Conservation (phyloP, 1,140 invertebrate genomes). For the Bilobella aurantiaca region DNA sequence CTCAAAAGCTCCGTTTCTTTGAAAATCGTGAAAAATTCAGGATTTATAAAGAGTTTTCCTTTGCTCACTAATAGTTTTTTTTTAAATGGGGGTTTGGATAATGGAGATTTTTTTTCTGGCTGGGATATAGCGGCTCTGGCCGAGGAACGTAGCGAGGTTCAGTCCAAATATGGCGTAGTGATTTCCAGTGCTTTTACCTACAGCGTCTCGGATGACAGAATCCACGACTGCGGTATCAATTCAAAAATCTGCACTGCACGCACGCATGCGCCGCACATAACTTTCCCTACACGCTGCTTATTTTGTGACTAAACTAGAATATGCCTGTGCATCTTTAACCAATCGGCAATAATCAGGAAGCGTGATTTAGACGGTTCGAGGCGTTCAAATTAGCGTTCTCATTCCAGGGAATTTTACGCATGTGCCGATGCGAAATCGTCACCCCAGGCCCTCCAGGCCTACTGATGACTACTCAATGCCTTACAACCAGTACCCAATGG, state of each 20-base stretch:
- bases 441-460: neutral
- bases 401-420: neutral
- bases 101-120: neutral
- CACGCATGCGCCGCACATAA: too few species aligned
- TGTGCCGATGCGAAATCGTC: neutral
- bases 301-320: too few species aligned
- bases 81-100: neutral
- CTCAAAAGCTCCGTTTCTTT: too few species aligned
- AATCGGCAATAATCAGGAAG: too few species aligned
- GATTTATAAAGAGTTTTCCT: too few species aligned
- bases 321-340: too few species aligned
- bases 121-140: neutral
- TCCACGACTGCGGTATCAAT: neutral
- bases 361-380: too few species aligned
- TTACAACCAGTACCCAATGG: neutral
- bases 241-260: too few species aligned
- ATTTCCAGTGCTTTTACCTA: slow-evolving; percentile 11
- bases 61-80: too few species aligned
- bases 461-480: neutral
- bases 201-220: neutral
- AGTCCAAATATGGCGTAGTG: slow-evolving; percentile 3
- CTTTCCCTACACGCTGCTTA: too few species aligned
- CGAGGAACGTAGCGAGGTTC: neutral
- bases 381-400: too few species aligned
- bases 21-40: too few species aligned